phyloP scores from a whole-genome alignment of 2,113 vertebrate species.

The Megalops atlanticus region DNA sequence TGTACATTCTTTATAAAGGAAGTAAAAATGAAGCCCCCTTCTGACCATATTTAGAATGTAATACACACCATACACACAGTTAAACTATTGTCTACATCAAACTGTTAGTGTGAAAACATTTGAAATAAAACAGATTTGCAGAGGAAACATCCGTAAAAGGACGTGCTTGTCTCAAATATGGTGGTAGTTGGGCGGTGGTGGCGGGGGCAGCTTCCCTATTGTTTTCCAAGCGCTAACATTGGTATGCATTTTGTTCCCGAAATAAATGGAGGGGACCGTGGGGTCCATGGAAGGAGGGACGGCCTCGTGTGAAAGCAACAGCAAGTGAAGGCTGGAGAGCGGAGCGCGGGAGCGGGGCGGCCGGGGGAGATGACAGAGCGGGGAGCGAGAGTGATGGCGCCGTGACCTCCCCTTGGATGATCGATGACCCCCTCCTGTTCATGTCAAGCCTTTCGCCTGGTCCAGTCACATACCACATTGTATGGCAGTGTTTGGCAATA shows the following conservation, averaged over 20 bases:
- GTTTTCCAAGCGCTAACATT: conserved; percentile 41
- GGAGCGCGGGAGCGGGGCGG: conserved; percentile 37
- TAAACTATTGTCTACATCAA: background rate
- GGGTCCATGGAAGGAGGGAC: conserved; percentile 30
- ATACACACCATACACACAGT: background rate
- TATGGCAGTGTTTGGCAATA: conserved; percentile 44
- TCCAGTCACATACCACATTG: conserved; percentile 51
- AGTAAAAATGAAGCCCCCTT: no score
- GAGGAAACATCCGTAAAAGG: background rate
- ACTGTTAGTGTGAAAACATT: background rate
- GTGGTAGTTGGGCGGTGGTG: no score
- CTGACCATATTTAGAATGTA: background rate
- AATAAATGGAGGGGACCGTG: conserved; percentile 61
- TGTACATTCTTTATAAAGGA: no score
- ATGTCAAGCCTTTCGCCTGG: conserved; percentile 42
- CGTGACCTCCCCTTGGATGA: conserved; percentile 49
- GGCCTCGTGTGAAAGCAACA: conserved; percentile 36
- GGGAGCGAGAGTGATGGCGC: conserved; percentile 51
- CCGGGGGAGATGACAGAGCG: conserved; percentile 43
- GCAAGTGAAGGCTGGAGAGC: background rate
- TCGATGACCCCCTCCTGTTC: conserved; percentile 48
- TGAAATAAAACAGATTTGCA: background rate
- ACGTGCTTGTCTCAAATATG: background rate
- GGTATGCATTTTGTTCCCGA: conserved; percentile 60
- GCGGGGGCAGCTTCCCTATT: background rate